Base-by-base conservation (phyloP, 2,888 invertebrate genomes). In the Mycalesis mineus region DNA sequence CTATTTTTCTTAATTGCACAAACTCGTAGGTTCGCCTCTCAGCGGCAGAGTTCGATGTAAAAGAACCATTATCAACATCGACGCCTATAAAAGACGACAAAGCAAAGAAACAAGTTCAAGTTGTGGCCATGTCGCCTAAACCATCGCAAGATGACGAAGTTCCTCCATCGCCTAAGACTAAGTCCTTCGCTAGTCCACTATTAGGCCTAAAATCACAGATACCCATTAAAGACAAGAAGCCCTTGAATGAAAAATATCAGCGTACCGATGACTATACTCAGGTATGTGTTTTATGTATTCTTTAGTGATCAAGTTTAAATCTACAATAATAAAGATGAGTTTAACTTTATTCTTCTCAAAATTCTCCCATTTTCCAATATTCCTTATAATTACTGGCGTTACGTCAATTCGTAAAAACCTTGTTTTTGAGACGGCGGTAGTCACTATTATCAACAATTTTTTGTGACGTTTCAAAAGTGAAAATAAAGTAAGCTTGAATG, bases 121-220 rank as follows among this genome's bases (percentile, higher is more conserved):
- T 89, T 50, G 88, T 88, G 57, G 88, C 77, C 63, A 77, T 86
- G 80, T 83, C 88, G 63, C 87, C 84, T 57, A 88, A 87, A 66
- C 68, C 68, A 33, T 7, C 55, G 36, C 40, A 54, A 51, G 59
- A 45, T 54, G 54, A 64, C 48, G 53, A 69, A 59, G 65, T 53
- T 22, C 45, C 55, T 8, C 44, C 58, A 6, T 61, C 58, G 1
- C 55, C 58, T 11, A 61, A 61, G 14, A 40, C 68, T 0, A 61
- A 41, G 48, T 65, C 68, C 9, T 69, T 71, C 0, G 60, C 68
- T 2, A 73, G 75, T 54, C 76, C 79, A 9, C 44, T 70, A 15
- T 64, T 69, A 9, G 64, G 62, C 51, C 63, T 68, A 15, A 73
- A 71, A 58, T 71, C 73, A 5, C 68, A 69, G 36, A 72, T 72